Percentiles rank a stretch among this genome's conserved stretches.
These are phyloP conservation scores for Pitta sordida DNA, from an alignment of 2,113 vertebrate genomes.

Conservation along the genomic window DNA sequence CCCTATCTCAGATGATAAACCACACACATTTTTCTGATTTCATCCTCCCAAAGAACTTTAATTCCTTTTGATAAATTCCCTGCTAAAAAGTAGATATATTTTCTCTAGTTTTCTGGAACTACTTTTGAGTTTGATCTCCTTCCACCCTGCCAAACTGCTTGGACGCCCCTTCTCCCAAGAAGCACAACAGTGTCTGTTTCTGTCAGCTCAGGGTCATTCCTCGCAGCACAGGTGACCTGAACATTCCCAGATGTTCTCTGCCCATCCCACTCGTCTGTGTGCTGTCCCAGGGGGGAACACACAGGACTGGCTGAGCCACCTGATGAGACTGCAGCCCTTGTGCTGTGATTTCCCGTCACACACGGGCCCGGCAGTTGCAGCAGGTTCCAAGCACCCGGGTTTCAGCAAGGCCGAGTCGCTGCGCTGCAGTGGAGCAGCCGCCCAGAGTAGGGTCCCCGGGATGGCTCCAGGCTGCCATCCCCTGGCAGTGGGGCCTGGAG, in stretches of 20 bases:
- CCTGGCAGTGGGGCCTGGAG: not conserved
- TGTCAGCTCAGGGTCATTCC: not conserved
- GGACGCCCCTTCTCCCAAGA: not conserved
- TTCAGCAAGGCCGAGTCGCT: fast-evolving
- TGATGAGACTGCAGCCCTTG: not conserved
- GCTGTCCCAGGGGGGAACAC: not conserved
- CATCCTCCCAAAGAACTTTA: not conserved
- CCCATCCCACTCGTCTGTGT: not conserved
- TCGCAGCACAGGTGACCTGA: not conserved
- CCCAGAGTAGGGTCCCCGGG: not conserved
- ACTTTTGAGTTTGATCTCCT: not conserved
- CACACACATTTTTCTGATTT: not conserved
- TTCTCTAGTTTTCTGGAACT: not conserved
- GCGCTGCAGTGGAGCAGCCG: not conserved
- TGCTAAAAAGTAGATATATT: not conserved
- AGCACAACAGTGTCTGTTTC: not conserved
- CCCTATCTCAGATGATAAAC: not conserved
- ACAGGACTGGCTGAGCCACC: not conserved
- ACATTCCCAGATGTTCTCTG: not conserved
- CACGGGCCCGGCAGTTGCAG: not conserved
- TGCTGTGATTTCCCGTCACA: fast-evolving
- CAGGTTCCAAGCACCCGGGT: no score
- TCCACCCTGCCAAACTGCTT: not conserved
- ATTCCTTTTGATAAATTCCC: not conserved
- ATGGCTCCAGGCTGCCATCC: not conserved